Percentiles rank a stretch among this genome's conserved stretches.
phyloP scores from a whole-genome alignment of 2,888 invertebrate species.

The Pilophorus perplexus region DNA sequence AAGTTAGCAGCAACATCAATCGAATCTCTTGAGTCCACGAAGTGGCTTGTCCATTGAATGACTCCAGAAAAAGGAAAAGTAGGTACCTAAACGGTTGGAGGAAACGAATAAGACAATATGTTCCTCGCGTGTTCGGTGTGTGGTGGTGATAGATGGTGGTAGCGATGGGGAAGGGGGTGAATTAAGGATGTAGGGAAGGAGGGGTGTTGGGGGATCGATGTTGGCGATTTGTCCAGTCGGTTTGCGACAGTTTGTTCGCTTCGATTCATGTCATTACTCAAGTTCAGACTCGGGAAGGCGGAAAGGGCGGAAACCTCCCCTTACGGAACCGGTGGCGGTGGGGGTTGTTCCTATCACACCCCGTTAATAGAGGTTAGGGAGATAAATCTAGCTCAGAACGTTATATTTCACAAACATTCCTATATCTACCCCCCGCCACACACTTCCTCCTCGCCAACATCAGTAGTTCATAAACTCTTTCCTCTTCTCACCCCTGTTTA shows the following conservation, averaged over 20 bases:
- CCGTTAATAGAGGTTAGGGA: constrained; percentile 35
- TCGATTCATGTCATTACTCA: constrained; percentile 38
- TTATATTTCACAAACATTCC: constrained; percentile 37
- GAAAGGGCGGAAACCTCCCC: too few species aligned
- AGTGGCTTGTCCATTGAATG: too few species aligned
- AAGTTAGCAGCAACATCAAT: too few species aligned
- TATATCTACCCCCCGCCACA: constrained; percentile 6
- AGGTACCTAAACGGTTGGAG: neutral
- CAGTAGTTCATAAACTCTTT: too few species aligned
- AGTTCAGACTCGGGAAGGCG: constrained; percentile 17
- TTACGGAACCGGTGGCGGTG: too few species aligned
- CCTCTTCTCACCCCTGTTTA: too few species aligned
- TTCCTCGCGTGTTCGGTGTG: neutral
- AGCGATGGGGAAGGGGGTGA: neutral
- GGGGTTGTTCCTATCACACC: constrained; percentile 26
- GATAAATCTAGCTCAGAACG: constrained; percentile 36
- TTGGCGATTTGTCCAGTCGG: constrained; percentile 36
- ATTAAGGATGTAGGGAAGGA: neutral
- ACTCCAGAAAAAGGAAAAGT: too few species aligned
- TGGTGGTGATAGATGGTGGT: too few species aligned
- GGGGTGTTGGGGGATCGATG: constrained; percentile 19
- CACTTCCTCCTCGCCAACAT: neutral
- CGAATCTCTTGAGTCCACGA: too few species aligned
- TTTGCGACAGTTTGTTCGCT: constrained; percentile 40
- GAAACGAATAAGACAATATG: constrained; percentile 24